phyloP scores from a whole-genome alignment of 1,140 invertebrate genomes.

The Limonius californicus region DNA sequence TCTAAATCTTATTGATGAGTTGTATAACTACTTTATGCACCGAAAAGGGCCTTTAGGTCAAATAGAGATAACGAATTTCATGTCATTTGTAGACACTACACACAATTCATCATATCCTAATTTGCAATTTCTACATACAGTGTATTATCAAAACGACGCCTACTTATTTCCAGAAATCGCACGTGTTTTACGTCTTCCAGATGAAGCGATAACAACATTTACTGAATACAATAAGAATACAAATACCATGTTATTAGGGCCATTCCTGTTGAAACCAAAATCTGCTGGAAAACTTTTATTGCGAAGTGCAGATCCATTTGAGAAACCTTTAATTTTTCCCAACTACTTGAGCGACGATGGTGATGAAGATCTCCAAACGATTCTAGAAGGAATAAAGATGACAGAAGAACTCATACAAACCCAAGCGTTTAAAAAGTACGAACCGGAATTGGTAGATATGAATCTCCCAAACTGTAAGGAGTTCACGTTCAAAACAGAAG shows the following conservation, averaged over 20 bases:
- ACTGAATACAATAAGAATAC: conserved; percentile 32
- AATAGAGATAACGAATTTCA: not conserved
- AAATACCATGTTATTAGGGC: conserved; percentile 32
- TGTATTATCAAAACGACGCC: conserved; percentile 37
- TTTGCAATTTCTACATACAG: conserved; percentile 54
- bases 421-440: conserved; percentile 33
- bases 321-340: conserved; percentile 65
- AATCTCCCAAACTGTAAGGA: conserved; percentile 42
- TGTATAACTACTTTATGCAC: conserved; percentile 41
- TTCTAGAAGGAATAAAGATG: conserved; percentile 49
- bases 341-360: conserved; percentile 58
- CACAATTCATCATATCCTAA: conserved; percentile 50
- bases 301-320: conserved; percentile 55
- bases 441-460: not conserved
- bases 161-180: not conserved
- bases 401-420: conserved; percentile 38
- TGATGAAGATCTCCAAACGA: conserved; percentile 47
- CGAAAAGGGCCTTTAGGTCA: conserved; percentile 26
- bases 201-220: conserved; percentile 25
- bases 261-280: conserved; percentile 46
- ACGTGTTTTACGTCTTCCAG: not conserved
- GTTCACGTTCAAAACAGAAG: conserved; percentile 49
- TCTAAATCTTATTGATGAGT: conserved; percentile 21
- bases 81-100: conserved; percentile 22
- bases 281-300: conserved; percentile 55